phyloP scores from a whole-genome alignment of 2,113 vertebrate genomes.

The Syngnathus typhle region DNA sequence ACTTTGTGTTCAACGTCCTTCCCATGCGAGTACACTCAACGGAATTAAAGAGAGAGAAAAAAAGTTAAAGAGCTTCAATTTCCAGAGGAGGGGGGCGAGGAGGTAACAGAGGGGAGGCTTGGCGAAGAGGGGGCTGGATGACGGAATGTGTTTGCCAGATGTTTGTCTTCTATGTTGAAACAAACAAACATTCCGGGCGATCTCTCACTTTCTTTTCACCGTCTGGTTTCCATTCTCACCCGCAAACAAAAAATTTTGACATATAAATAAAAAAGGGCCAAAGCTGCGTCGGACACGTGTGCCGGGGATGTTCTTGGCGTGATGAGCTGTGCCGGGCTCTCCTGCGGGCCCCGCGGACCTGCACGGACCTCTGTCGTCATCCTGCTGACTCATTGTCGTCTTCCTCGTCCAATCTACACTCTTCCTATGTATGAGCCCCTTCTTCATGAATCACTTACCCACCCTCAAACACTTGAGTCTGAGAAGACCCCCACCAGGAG shows the following conservation, averaged over 20 bases:
- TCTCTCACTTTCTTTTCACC: constrained; percentile 15
- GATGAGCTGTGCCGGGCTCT: constrained; percentile 23
- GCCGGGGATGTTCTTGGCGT: constrained; percentile 5
- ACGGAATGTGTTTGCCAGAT: constrained; percentile 52
- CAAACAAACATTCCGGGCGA: constrained; percentile 28
- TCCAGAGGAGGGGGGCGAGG: not conserved
- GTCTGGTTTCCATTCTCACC: constrained; percentile 15
- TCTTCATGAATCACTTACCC: constrained; percentile 32
- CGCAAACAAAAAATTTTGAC: not conserved
- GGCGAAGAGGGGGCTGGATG: not conserved
- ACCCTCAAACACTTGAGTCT: constrained; percentile 16
- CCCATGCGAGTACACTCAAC: constrained; percentile 1
- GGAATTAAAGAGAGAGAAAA: not conserved
- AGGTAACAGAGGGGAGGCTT: not conserved
- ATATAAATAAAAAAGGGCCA: not conserved
- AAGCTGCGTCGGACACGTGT: constrained; percentile 10
- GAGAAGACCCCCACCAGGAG: constrained; percentile 37
- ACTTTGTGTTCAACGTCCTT: not conserved
- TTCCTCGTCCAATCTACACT: constrained; percentile 1
- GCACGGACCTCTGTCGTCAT: constrained; percentile 46
- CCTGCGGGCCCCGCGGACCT: constrained; percentile 61
- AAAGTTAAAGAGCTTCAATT: not conserved
- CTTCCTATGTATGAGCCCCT: constrained; percentile 8
- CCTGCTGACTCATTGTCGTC: constrained; percentile 11
- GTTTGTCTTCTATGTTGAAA: constrained; percentile 39